These are phyloP conservation scores for Odontomachus brunneus DNA, from an alignment of 1,140 invertebrate genomes.

Conservation along the genomic window DNA sequence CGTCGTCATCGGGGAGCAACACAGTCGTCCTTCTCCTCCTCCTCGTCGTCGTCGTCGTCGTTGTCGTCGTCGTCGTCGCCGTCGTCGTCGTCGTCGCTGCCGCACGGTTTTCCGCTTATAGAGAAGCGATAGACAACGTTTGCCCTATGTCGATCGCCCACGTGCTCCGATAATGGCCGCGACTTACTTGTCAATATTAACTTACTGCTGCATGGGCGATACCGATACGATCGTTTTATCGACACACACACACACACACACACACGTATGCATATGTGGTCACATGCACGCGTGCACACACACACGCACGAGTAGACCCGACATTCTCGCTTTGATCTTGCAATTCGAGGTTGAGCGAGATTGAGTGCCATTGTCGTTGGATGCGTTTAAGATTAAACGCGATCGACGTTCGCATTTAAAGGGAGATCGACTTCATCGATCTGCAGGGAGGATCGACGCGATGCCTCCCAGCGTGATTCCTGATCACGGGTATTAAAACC, in stretches of 20 bases:
- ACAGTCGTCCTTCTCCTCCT: too few relatives aligned
- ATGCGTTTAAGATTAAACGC: constrained; percentile 68
- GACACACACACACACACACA: background rate
- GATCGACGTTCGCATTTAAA: constrained; percentile 67
- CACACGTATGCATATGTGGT: too few relatives aligned
- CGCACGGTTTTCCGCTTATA: constrained; percentile 27
- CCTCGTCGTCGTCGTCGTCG: background rate
- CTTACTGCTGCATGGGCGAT: constrained; percentile 50
- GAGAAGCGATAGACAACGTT: constrained; percentile 22
- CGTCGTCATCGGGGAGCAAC: constrained; percentile 34
- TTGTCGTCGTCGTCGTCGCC: background rate
- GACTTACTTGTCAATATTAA: constrained; percentile 68
- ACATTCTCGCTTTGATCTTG: constrained; percentile 40
- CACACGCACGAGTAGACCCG: constrained; percentile 35
- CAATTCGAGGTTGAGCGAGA: constrained; percentile 59
- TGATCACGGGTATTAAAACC: constrained; percentile 56
- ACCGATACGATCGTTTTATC: constrained; percentile 60
- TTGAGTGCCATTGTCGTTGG: constrained; percentile 67
- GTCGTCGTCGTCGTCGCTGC: background rate
- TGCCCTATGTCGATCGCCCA: background rate
- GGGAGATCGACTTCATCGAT: constrained; percentile 66
- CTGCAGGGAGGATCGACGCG: constrained; percentile 66
- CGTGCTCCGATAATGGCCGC: constrained; percentile 31
- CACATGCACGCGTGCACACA: background rate
- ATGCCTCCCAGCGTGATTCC: constrained; percentile 59